Percentiles rank a stretch among this genome's conserved stretches.
Conservation (phyloP, 2,113 vertebrate genomes). For the Astatoreochromis straeleni region DNA sequence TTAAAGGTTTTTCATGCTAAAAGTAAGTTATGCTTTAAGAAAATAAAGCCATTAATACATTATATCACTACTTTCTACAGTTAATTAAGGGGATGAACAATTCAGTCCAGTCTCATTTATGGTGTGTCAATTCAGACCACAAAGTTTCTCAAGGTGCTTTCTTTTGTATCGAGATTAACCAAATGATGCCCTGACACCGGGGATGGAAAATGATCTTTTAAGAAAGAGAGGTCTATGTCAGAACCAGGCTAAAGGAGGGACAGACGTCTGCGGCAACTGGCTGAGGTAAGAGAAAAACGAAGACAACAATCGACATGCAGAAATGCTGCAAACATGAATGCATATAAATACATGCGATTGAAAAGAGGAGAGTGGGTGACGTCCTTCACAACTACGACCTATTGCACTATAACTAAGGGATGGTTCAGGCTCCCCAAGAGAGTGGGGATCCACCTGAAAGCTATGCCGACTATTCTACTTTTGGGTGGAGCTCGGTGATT, state of each 20-base stretch:
- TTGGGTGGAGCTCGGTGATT: neutral
- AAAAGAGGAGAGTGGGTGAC: neutral
- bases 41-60: neutral
- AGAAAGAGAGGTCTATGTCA: neutral
- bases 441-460: neutral
- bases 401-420: rapidly evolving
- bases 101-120: neutral
- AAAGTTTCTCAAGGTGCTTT: neutral
- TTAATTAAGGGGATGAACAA: neutral
- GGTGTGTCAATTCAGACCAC: neutral
- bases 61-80: neutral
- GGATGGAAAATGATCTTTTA: neutral
- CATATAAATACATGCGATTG: neutral
- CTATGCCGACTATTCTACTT: neutral
- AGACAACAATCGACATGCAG: neutral
- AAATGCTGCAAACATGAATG: neutral
- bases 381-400: neutral
- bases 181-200: neutral
- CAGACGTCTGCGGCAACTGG: neutral
- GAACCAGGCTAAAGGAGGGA: neutral
- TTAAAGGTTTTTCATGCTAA: neutral
- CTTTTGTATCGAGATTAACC: neutral
- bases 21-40: neutral
- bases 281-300: neutral
- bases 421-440: neutral